Conservation (phyloP, 1,140 invertebrate genomes). For the Lepeophtheirus salmonis region DNA sequence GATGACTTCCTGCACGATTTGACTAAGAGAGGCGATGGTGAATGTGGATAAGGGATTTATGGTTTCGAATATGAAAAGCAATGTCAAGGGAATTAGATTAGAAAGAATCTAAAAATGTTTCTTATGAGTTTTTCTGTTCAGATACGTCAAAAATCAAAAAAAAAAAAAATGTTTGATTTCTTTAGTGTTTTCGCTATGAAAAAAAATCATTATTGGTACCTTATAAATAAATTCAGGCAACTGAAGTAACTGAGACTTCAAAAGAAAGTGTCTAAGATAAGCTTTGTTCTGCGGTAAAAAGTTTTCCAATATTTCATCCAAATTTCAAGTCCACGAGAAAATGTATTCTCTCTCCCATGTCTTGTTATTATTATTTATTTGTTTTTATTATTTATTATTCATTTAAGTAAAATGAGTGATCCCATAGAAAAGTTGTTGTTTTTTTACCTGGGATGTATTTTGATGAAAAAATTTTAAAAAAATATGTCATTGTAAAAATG, state of each 20-base stretch:
- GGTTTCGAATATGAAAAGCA: conserved; percentile 89
- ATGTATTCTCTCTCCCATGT: background rate
- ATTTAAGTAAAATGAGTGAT: background rate
- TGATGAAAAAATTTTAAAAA: background rate
- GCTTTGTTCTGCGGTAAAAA: conserved; percentile 51
- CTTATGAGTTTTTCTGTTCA: conserved; percentile 91
- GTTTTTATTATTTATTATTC: background rate
- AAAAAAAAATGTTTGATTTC: conserved; percentile 98
- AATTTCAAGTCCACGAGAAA: background rate
- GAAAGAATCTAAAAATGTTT: conserved; percentile 67
- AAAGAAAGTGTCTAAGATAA: conserved; percentile 78
- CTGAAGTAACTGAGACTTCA: conserved; percentile 70
- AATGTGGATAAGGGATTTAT: conserved; percentile 81
- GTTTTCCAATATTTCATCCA: background rate
- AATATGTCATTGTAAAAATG: background rate
- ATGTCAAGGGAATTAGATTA: conserved; percentile 52
- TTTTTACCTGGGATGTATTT: no score
- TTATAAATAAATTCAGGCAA: conserved; percentile 90
- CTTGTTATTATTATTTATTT: background rate
- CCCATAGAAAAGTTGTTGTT: no score
- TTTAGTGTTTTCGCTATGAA: conserved; percentile 84
- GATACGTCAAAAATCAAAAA: conserved; percentile 88
- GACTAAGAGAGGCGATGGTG: conserved; percentile 48
- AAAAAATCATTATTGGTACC: conserved; percentile 87
- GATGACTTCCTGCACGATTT: conserved; percentile 73